Evolutionary conservation across 2,113 vertebrate genomes (phyloP).

Genomic region (Pelusios castaneus): DNA sequence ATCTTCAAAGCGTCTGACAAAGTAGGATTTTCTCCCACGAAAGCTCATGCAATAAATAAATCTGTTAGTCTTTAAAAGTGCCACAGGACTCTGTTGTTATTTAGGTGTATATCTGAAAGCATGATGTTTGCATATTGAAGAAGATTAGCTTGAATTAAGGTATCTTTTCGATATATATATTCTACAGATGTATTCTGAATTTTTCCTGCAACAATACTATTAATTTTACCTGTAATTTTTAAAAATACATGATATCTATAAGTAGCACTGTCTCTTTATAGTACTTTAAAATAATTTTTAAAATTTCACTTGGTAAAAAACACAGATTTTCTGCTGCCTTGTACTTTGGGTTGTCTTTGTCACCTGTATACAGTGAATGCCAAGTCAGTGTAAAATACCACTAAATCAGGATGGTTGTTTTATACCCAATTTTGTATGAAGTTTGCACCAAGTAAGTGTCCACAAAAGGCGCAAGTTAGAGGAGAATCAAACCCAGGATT

Average conservation of each 20-base stretch:
- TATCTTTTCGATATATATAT: neutral
- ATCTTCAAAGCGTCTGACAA: too few relatives aligned
- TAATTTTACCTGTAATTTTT: neutral
- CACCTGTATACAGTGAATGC: neutral
- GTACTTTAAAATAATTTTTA: neutral
- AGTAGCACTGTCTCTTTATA: accelerated
- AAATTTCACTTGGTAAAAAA: neutral
- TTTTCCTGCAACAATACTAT: neutral
- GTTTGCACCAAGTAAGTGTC: neutral
- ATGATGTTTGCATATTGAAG: neutral
- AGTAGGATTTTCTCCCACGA: too few relatives aligned
- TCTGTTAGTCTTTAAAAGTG: too few relatives aligned
- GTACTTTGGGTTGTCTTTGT: neutral
- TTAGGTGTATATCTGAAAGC: neutral
- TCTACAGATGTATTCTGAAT: neutral
- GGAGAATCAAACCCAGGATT: neutral
- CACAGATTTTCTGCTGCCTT: accelerated
- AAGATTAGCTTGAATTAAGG: neutral
- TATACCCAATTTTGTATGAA: neutral
- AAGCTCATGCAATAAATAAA: too few relatives aligned
- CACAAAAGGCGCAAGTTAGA: neutral
- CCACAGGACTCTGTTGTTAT: too few relatives aligned
- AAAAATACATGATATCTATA: neutral
- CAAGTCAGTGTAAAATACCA: neutral
- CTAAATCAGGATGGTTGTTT: neutral